Conservation (phyloP, 2,888 invertebrate genomes). For the Ectemnius continuus region DNA sequence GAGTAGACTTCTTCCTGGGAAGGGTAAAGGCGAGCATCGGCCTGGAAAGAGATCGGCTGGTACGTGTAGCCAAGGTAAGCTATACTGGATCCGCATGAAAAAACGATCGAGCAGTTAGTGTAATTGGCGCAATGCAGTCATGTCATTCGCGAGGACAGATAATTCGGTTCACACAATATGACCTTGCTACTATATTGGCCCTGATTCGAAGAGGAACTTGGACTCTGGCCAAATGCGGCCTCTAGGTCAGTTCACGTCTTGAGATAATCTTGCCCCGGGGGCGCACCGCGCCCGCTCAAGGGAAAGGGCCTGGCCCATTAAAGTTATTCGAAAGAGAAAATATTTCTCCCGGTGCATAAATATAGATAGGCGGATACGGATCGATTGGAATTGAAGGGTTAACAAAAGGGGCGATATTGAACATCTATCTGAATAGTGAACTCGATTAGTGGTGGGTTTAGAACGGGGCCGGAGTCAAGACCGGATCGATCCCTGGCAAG, state of each 20-base stretch:
- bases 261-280: conserved; percentile 56
- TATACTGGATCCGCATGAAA: conserved; percentile 1
- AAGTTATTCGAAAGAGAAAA: neutral
- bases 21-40: neutral
- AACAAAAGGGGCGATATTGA: too few species aligned
- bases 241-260: conserved; percentile 73
- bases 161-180: conserved; percentile 72
- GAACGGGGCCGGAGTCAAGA: neutral
- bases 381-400: too few species aligned
- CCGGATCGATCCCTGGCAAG: conserved; percentile 13
- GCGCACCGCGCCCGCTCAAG: conserved; percentile 14
- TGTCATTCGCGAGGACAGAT: conserved; percentile 72
- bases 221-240: conserved; percentile 71
- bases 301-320: conserved; percentile 30
- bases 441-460: too few species aligned
- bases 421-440: too few species aligned
- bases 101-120: conserved; percentile 55
- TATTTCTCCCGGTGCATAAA: too few species aligned
- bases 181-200: conserved; percentile 73
- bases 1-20: neutral
- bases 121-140: conserved; percentile 75
- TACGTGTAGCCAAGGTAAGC: neutral
- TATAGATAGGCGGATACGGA: too few species aligned
- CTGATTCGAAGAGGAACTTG: conserved; percentile 75
- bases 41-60: neutral